Evolutionary conservation across 1,140 invertebrate species (phyloP), one percentile per base, ranked within the genome.

Genomic region (Danaus melanippus): DNA sequence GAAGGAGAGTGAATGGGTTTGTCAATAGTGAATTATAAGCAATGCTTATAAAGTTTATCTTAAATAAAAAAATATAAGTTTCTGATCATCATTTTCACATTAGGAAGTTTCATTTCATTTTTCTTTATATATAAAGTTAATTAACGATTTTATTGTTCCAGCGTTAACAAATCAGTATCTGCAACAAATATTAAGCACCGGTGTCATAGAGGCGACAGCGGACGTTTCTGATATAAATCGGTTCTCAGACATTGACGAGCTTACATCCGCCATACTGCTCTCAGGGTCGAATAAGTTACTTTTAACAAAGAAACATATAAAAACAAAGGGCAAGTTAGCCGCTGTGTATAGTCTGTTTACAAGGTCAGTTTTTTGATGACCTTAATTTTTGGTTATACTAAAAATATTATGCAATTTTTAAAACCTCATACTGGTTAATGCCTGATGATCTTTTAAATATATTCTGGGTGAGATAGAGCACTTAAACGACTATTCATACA

Each of bases 231-330:
- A 83, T 9, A 40, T 76, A 47, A 76, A 89, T 62, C 60, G 77
- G 6, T 88, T 84, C 71, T 78, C 87, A 0, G 62, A 72, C 5
- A 67, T 87, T 1, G 88, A 90, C 51, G 88, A 90, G 60, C 58
- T 91, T 17, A 70, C 86, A 0, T 67, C 74, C 10, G 90, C 82
- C 11, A 64, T 89, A 8, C 56, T 92, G 11, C 62, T 90, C 7
- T 79, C 87, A 17, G 89, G 89, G 0, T 74, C 87, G 4, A 85
- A 90, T 66, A 73, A 88, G 1, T 21, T 91, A 6, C 55, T 91
- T n/a, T 58, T 73, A 5, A 81, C 78, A 1, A 83, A 68, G 58
- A 78, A 75, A 49, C 74, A 76, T 10, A 73, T 87, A 12, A 72
- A 84, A 42, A 80, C 67, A 50, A 89, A 89, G 15, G 88, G 89